Evolutionary conservation across 2,113 vertebrate genomes (phyloP).

Genomic region (Myrmecophaga tridactyla): DNA sequence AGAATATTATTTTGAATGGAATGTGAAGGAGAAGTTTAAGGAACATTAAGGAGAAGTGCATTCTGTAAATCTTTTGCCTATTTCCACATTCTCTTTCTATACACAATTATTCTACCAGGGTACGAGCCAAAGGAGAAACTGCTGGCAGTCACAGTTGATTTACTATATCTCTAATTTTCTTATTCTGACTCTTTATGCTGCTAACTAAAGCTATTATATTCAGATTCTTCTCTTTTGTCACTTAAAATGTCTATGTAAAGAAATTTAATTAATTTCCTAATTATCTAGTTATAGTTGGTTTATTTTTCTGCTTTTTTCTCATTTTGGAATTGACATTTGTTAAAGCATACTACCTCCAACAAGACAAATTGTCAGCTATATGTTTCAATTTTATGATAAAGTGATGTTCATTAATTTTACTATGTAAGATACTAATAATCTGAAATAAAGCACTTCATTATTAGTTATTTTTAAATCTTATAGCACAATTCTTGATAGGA

Average conservation of each 20-base stretch:
- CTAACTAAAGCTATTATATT: neutral
- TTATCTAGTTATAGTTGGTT: neutral
- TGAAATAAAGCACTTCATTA: slow-evolving; percentile 17
- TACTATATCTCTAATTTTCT: neutral
- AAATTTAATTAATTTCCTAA: neutral
- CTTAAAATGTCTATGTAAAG: slow-evolving; percentile 7
- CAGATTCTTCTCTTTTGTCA: neutral
- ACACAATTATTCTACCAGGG: neutral
- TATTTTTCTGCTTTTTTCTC: neutral
- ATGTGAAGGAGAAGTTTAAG: neutral
- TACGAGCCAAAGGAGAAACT: neutral
- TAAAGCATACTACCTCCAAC: neutral
- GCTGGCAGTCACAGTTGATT: neutral
- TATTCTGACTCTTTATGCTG: neutral
- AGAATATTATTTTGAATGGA: neutral
- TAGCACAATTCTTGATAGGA: neutral
- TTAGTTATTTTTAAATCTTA: neutral
- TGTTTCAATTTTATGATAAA: neutral
- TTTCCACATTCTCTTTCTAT: neutral
- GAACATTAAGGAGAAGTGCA: neutral
- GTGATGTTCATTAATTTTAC: slow-evolving; percentile 4
- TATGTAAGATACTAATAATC: neutral
- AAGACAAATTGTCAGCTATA: neutral
- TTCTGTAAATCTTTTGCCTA: neutral
- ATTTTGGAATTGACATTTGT: slow-evolving; percentile 10